Conservation (phyloP, 2,888 invertebrate genomes). For the Anorthoa munda region DNA sequence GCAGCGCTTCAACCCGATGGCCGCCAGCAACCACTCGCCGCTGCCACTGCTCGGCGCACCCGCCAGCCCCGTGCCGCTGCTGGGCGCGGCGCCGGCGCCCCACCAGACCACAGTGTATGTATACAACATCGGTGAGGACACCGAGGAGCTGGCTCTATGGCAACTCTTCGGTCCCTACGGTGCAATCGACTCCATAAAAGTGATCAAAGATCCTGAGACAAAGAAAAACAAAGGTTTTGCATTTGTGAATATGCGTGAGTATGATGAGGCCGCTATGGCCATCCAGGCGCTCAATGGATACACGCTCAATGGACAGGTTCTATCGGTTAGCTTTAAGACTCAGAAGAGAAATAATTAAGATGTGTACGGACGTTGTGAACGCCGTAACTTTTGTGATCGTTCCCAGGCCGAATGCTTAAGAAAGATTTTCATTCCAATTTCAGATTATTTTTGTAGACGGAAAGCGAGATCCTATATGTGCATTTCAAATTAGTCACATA, state of each 20-base stretch:
- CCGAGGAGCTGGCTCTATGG: conserved; percentile 89
- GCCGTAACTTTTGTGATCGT: conserved; percentile 85
- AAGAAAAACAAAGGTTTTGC: conserved; percentile 91
- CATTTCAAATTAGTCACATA: conserved; percentile 90
- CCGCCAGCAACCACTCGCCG: conserved; percentile 86
- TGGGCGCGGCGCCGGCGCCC: conserved; percentile 82
- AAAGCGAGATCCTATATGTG: conserved; percentile 89
- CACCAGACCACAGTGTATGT: conserved; percentile 90
- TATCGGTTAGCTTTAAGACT: conserved; percentile 91
- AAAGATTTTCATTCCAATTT: conserved; percentile 90
- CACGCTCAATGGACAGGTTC: conserved; percentile 90
- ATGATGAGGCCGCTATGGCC: conserved; percentile 90
- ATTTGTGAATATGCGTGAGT: conserved; percentile 90
- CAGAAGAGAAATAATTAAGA: conserved; percentile 89
- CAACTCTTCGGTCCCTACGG: conserved; percentile 90
- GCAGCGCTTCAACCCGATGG: conserved; percentile 89
- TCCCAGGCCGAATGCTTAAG: conserved; percentile 87
- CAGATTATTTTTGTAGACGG: conserved; percentile 91
- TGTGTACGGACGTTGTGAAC: conserved; percentile 85
- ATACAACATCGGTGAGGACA: conserved; percentile 90
- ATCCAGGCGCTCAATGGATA: conserved; percentile 90
- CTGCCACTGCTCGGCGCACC: conserved; percentile 87
- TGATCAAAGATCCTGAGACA: conserved; percentile 90
- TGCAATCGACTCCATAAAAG: conserved; percentile 90
- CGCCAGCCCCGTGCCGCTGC: conserved; percentile 85